Evolutionary conservation across 1,140 invertebrate species (phyloP), one percentile per base, ranked within the genome.

Genomic region (Nasonia longicornis): DNA sequence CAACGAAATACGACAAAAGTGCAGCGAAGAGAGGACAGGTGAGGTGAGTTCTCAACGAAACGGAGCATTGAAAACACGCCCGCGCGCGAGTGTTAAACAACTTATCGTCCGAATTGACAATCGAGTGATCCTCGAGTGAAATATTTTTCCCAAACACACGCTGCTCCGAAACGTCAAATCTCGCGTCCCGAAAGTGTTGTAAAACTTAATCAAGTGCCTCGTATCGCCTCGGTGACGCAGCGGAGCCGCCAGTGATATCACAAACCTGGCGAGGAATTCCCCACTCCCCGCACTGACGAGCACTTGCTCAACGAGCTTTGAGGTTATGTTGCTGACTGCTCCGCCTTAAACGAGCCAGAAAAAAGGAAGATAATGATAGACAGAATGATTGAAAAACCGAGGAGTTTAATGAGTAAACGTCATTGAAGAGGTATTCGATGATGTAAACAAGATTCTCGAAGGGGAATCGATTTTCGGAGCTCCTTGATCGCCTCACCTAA

Each of bases 341-440:
- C 77, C 77, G 75, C 81, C 77, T 82, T 79, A 74, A 79, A 75
- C 35, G 72, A 79, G 70, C 20, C 14, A 73, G 42, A 70, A 79
- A 79, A 82, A 79, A 78, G 16, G 64, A 76, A 79, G 77, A 79
- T 82, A 75, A 82, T 82, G 71, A 75, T 78, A 64, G 70, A 77
- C 52, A 58, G 38, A 82, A 78, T 78, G 76, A 82, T 78, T 78
- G 45, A 78, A 78, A 82, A 78, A 78, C 58, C 22, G 20, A 71
- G 8, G 48, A 77, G 31, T 77, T 71, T 63, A 73, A 79, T 22
- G 71, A 79, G 16, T 71, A 79, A 76, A 82, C 81, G 81, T 79
- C 81, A 82, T 82, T 82, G 77, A 79, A 58, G 12, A 70, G 72
- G 77, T 76, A 82, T 82, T 82, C 31, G 71, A 79, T 76, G 81